Conservation (phyloP, 2,888 invertebrate genomes). For the Orthosia gracilis region DNA sequence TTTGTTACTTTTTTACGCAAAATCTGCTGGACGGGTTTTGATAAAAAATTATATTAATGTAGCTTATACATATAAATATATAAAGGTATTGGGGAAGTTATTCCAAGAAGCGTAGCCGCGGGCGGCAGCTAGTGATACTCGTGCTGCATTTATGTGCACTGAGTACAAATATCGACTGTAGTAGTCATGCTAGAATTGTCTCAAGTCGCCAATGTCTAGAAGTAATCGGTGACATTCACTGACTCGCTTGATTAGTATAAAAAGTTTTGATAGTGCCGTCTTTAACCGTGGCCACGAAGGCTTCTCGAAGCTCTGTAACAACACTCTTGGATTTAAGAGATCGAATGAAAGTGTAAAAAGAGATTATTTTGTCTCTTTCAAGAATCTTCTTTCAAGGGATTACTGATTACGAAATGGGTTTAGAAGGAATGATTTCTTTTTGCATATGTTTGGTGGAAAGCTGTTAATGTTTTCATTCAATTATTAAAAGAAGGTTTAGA, state of each 20-base stretch:
- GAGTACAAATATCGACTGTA: no score
- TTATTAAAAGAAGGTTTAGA: neutral
- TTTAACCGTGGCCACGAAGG: neutral
- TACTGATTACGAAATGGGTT: constrained; percentile 4
- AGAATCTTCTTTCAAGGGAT: constrained; percentile 21
- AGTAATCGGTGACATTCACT: neutral
- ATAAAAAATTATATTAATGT: no score
- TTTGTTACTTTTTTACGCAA: no score
- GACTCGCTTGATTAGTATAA: neutral
- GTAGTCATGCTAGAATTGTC: no score
- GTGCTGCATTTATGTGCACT: no score
- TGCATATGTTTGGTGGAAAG: neutral
- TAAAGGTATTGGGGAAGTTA: no score
- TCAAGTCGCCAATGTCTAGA: no score
- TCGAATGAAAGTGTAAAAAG: constrained; percentile 9
- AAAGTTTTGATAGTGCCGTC: neutral
- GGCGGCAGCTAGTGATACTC: no score
- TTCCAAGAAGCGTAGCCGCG: no score
- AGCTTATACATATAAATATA: no score
- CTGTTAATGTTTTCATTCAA: constrained; percentile 1
- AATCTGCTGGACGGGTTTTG: no score
- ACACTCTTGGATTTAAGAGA: neutral
- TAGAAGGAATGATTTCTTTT: neutral
- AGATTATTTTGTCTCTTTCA: no score
- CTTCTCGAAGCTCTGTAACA: neutral